Percentiles rank a stretch among this genome's conserved stretches.
These are phyloP conservation scores for Thunnus thynnus DNA, from an alignment of 2,113 vertebrate species.

Conservation along the genomic window DNA sequence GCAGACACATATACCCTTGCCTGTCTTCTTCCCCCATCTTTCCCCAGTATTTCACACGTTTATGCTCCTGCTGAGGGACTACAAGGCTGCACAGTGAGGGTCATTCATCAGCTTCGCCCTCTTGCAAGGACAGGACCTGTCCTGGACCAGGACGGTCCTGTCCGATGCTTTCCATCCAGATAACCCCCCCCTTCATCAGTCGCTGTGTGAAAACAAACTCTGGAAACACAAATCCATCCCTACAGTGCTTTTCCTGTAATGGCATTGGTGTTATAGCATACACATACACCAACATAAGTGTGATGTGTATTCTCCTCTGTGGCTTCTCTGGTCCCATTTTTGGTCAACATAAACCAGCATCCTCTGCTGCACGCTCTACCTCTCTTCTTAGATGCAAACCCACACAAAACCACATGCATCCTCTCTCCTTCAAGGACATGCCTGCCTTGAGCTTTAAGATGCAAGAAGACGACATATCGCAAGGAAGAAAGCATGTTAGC, in stretches of 20 bases:
- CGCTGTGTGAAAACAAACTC: conserved; percentile 53
- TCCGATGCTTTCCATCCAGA: conserved; percentile 8
- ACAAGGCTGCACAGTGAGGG: conserved; percentile 27
- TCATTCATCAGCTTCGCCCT: conserved; percentile 56
- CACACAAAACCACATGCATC: conserved; percentile 49
- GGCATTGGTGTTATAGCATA: background rate
- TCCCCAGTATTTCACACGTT: conserved; percentile 14
- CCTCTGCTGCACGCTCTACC: conserved; percentile 5
- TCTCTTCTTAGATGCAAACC: conserved; percentile 19
- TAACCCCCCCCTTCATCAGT: background rate
- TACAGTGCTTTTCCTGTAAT: background rate
- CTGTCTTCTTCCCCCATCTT: background rate
- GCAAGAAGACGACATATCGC: conserved; percentile 33
- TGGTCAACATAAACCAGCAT: conserved; percentile 19
- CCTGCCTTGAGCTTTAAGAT: conserved; percentile 34
- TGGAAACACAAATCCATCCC: background rate
- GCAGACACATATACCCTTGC: background rate
- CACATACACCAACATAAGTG: conserved; percentile 14
- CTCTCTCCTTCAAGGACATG: conserved; percentile 67
- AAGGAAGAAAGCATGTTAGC: conserved; percentile 38
- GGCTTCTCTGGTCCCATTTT: conserved; percentile 33
- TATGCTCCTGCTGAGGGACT: conserved; percentile 41
- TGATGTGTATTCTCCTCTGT: conserved; percentile 18
- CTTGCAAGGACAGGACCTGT: conserved; percentile 68
- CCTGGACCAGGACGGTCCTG: conserved; percentile 49